Evolutionary conservation across 2,113 vertebrate genomes (phyloP).

Genomic region (Pipa parva): DNA sequence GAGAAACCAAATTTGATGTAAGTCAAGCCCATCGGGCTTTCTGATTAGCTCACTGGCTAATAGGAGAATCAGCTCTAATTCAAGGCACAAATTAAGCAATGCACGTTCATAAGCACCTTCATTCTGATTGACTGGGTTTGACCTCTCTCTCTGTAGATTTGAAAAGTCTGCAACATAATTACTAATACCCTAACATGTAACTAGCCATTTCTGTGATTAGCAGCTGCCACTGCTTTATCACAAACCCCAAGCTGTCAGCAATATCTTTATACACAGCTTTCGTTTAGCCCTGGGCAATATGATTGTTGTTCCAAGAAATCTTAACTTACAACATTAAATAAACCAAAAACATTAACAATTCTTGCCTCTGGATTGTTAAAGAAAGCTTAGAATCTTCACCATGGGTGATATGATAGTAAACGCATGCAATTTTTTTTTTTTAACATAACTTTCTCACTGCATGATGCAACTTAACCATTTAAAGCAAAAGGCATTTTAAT

Average conservation of each 20-base stretch:
- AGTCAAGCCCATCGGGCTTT: neutral
- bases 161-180: neutral
- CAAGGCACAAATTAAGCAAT: neutral
- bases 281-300: slow-evolving; percentile 13
- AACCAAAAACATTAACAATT: slow-evolving; percentile 29
- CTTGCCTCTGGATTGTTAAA: neutral
- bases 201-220: slow-evolving; percentile 16
- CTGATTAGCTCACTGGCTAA: neutral
- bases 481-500: too few relatives aligned
- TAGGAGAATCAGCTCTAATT: neutral
- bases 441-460: too few relatives aligned
- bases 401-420: neutral
- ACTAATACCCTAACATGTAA: slow-evolving; percentile 1
- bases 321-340: slow-evolving; percentile 23
- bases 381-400: neutral
- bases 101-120: neutral
- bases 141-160: neutral
- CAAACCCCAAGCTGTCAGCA: slow-evolving; percentile 24
- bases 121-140: neutral
- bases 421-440: too few relatives aligned
- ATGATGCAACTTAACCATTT: too few relatives aligned
- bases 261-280: neutral
- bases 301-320: slow-evolving; percentile 21
- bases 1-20: too few relatives aligned
- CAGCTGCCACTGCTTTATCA: neutral